Percentiles rank a stretch among this genome's conserved stretches.
phyloP scores from a whole-genome alignment of 1,140 invertebrate genomes.

The Drosophila ambigua region DNA sequence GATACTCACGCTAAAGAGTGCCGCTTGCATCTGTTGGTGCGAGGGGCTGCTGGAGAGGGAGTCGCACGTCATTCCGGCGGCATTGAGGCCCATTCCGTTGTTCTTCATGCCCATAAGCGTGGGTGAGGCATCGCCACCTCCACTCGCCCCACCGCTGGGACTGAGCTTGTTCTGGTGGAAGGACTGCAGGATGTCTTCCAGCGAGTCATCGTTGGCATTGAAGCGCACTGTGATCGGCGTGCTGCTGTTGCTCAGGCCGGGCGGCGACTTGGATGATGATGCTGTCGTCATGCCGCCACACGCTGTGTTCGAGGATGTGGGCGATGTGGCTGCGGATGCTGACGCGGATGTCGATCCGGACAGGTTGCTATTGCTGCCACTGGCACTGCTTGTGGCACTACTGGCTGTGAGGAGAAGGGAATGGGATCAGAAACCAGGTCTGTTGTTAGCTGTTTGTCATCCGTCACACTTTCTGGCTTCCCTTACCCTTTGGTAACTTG shows the following conservation, averaged over 20 bases:
- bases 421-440: not conserved
- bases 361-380: constrained; percentile 71
- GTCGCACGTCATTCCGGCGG: constrained; percentile 52
- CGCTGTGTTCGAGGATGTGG: constrained; percentile 54
- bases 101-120: constrained; percentile 67
- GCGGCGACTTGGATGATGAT: constrained; percentile 57
- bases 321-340: constrained; percentile 60
- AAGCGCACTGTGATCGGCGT: constrained; percentile 80
- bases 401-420: constrained; percentile 27
- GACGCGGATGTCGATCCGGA: constrained; percentile 60
- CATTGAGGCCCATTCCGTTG: constrained; percentile 64
- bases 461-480: not conserved
- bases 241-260: constrained; percentile 55
- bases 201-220: constrained; percentile 81
- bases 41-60: constrained; percentile 77
- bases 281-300: constrained; percentile 10
- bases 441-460: not conserved
- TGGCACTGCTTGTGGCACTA: constrained; percentile 65
- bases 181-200: constrained; percentile 78
- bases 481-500: constrained; percentile 76
- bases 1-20: constrained; percentile 66
- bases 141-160: constrained; percentile 55
- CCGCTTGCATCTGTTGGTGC: constrained; percentile 59
- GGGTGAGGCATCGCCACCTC: constrained; percentile 63
- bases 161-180: constrained; percentile 74